Base-by-base conservation (phyloP, 2,888 invertebrate genomes). In the Drosophila monieri region DNA sequence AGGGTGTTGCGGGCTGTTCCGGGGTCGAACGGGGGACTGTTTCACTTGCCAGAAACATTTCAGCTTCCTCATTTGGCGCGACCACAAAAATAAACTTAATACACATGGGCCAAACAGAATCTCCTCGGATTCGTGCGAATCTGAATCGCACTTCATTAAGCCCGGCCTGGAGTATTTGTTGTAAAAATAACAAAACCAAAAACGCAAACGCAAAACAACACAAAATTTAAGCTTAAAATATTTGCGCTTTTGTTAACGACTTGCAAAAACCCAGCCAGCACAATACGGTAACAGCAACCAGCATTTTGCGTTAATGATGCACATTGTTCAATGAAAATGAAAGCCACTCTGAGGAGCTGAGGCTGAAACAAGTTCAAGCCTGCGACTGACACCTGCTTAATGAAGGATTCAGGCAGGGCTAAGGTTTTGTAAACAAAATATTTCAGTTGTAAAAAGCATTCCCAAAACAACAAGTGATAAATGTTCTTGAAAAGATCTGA, bases 291-390 rank as follows among this genome's bases (percentile, higher is more conserved):
- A 21, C 64, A 62, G n/a, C 56, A 66, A 46, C 57, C 53, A 32
- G 57, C 62, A 55, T 70, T 73, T 73, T 70, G 83, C 77, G 77
- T 85, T 85, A 85, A 85, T 85, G 85, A 85, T 88, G 88, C 85
- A 80, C 80, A 85, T 85, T 85, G 88, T 85, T 87, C 74, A 85
- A 72, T 78, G 85, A 81, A 87, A 85, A 85, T 64, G 88, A 85
- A 88, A 85, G 85, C 41, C 54, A 56, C 35, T 10, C 23, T 14
- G 37, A 49, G 76, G 56, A 57, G 51, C 53, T 15, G 51, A 35
- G 43, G 15, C 39, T 49, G 25, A 32, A 35, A 53, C 18, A 27
- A n/a, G 30, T 21, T 32, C 32, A 21, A 51, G 37, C 10, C 23
- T 23, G 23, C 44, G 67, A 55, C 68, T 37, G 37, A 46, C 68